Base-by-base conservation (phyloP, 2,113 vertebrate species). In the Solea solea region DNA sequence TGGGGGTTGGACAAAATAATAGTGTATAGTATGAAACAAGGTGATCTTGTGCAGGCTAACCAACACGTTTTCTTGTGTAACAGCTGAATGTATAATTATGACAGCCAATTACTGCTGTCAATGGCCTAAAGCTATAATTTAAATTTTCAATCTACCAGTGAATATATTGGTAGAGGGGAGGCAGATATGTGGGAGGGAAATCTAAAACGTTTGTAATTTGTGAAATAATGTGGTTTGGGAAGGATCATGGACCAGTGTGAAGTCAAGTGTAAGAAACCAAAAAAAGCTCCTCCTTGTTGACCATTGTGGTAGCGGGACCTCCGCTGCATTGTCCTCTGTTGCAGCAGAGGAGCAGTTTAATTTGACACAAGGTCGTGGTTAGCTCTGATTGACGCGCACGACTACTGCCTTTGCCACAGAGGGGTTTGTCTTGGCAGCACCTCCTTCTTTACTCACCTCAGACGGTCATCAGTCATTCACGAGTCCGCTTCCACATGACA, bases 341-440 rank as follows among this genome's bases (percentile, higher is more conserved):
- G 41, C 16, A 21, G 65, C 61, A n/a, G 51, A 50, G 39, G n/a
- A 64, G 63, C 61, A 21, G 46, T 82, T 72, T 75, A 76, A 76
- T 72, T 67, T 83, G 90, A 85, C 88, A 80, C 85, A 85, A 91
- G 91, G 90, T 91, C 86, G 82, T 6, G 3, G 39, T 4, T 63
- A 74, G 74, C 74, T 63, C 21, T 86, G 88, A 91, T 69, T 85
- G 89, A 89, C 85, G 7, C 45, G 79, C 74, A 49, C 54, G 39
- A 81, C 79, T 79, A 59, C 81, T 72, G 74, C 69, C 76, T 82
- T 55, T 72, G 81, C 82, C 83, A 74, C 65, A 5, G 34, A 72
- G 70, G 41, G 78, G 72, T 77, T 72, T 69, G 56, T 48, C 61
- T 78, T 87, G 86, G 86, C 87, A 78, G 84, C 80, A 64, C 54